Evolutionary conservation across 2,113 vertebrate species (phyloP).

Genomic region (Chitala chitala): DNA sequence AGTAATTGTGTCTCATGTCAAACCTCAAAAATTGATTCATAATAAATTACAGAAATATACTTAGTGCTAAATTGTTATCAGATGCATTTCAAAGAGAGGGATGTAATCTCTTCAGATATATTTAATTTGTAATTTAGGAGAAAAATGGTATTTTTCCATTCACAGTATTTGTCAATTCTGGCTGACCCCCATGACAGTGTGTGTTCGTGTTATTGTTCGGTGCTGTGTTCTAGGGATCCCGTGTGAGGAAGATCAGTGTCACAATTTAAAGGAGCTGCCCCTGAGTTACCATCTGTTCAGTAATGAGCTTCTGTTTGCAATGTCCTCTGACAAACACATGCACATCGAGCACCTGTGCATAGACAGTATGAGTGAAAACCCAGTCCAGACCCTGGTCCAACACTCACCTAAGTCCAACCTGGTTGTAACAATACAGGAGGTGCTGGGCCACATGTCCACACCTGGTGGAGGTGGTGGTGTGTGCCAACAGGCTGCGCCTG

Average conservation of each 20-base stretch:
- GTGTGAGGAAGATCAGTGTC: slow-evolving; percentile 80
- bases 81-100: not conserved
- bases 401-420: slow-evolving; percentile 92
- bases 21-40: no score
- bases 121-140: not conserved
- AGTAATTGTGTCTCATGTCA: no score
- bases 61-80: no score
- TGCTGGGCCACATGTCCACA: slow-evolving; percentile 91
- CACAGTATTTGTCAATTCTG: no score
- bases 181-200: no score
- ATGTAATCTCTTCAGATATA: not conserved
- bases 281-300: slow-evolving; percentile 80
- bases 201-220: not conserved
- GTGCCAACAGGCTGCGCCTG: slow-evolving; percentile 86
- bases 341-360: slow-evolving; percentile 79
- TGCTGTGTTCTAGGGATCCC: slow-evolving; percentile 64
- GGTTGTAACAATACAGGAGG: slow-evolving; percentile 95
- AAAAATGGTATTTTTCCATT: no score
- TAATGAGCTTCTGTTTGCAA: slow-evolving; percentile 72
- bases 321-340: slow-evolving; percentile 79
- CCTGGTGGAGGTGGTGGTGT: slow-evolving; percentile 90
- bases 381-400: slow-evolving; percentile 72
- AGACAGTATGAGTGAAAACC: slow-evolving; percentile 79
- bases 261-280: slow-evolving; percentile 74
- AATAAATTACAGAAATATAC: no score